Conservation (phyloP, 2,888 invertebrate species). For the Aethes cnicana region DNA sequence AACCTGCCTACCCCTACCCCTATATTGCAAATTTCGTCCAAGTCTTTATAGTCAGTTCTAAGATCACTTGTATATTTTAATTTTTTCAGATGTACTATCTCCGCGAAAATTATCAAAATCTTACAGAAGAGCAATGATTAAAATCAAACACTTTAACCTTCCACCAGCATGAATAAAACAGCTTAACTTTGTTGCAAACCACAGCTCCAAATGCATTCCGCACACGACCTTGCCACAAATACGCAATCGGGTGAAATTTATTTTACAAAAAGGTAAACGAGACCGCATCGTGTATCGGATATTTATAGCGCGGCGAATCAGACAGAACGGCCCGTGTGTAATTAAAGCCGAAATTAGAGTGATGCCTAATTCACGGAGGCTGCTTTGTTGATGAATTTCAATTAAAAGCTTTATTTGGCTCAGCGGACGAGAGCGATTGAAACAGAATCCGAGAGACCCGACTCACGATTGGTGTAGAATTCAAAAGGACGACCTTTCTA, state of each 20-base stretch:
- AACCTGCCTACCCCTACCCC: no score
- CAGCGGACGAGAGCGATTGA: constrained; percentile 57
- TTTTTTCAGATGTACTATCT: no score
- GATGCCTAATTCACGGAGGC: constrained; percentile 22
- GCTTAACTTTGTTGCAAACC: constrained; percentile 4
- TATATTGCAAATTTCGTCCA: no score
- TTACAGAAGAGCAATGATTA: no score
- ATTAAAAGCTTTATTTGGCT: constrained; percentile 59
- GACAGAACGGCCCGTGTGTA: constrained; percentile 2
- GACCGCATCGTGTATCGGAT: constrained; percentile 27
- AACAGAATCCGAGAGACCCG: constrained; percentile 65
- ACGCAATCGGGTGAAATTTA: constrained; percentile 30
- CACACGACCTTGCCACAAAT: constrained; percentile 32
- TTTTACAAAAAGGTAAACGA: constrained; percentile 31
- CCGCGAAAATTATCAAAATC: no score
- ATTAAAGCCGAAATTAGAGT: constrained; percentile 11
- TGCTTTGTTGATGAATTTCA: constrained; percentile 48
- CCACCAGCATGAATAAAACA: not conserved
- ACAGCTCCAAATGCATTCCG: constrained; percentile 14
- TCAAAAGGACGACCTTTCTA: constrained; percentile 66
- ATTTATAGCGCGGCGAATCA: constrained; percentile 27
- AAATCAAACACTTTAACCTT: no score
- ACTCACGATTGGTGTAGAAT: constrained; percentile 66
- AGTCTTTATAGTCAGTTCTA: no score
- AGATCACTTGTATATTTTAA: no score